Evolutionary conservation across 1,140 invertebrate genomes (phyloP).

Genomic region (Probaryconus sp.): DNA sequence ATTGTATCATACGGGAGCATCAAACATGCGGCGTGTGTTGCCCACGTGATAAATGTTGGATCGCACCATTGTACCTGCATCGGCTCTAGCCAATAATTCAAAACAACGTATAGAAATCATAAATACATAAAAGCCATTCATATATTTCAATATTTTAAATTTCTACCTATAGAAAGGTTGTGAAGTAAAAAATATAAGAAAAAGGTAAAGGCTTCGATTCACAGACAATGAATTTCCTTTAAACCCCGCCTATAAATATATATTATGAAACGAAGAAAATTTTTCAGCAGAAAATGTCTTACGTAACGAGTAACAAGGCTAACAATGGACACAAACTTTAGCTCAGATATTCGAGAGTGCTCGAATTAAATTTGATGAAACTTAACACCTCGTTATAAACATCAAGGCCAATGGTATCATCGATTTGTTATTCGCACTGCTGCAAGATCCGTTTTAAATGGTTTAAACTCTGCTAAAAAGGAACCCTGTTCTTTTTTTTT

Average conservation of each 20-base stretch:
- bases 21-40: conserved; percentile 29
- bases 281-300: too few relatives aligned
- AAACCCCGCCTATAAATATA: too few relatives aligned
- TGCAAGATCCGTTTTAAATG: conserved; percentile 59
- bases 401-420: conserved; percentile 43
- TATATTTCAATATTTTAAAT: conserved; percentile 33
- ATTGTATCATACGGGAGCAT: conserved; percentile 19
- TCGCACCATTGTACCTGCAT: conserved; percentile 22
- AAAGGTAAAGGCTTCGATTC: too few relatives aligned
- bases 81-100: conserved; percentile 27
- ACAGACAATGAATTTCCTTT: not conserved
- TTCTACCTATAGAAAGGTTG: too few relatives aligned
- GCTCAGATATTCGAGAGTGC: too few relatives aligned
- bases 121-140: conserved; percentile 12
- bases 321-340: conserved; percentile 10
- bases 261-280: too few relatives aligned
- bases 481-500: conserved; percentile 17
- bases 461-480: conserved; percentile 43
- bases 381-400: conserved; percentile 29
- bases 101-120: conserved; percentile 18
- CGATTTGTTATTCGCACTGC: conserved; percentile 43
- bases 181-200: too few relatives aligned
- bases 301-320: not conserved
- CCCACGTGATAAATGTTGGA: conserved; percentile 33
- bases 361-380: conserved; percentile 39